Evolutionary conservation across 1,140 invertebrate species (phyloP), one percentile per base, ranked within the genome.

Genomic region (Coptotermes formosanus): DNA sequence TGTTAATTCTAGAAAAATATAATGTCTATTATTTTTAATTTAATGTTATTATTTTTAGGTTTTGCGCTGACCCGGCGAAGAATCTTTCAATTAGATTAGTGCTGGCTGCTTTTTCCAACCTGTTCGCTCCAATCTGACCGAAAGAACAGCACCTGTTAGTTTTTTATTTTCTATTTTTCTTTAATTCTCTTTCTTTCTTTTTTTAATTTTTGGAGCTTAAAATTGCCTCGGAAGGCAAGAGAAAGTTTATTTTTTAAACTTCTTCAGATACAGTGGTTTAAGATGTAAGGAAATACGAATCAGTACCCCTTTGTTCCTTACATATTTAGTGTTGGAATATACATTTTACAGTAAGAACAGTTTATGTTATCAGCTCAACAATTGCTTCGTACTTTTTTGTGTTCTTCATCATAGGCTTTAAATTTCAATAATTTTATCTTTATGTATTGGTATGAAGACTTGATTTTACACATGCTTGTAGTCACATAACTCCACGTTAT

Each of bases 61-160:
- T 75, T n/a, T 30, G n/a, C n/a, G 25, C 25, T 30, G 64, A 75
- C 64, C n/a, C 64, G 25, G 30, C n/a, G 64, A 75, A 75, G n/a
- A n/a, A 75, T 75, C 64, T 30, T 75, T 75, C 64, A 75, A 75
- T 75, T 75, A 75, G 25, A 25, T 64, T 64, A 64, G 59, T 75
- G 25, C n/a, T 11, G 25, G 64, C 64, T 55, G 64, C 25, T 75
- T 55, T n/a, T 75, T 30, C 16, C 4, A 25, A 30, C n/a, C 64
- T 75, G 1, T 75, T 30, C 4, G n/a, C 14, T 75, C 30, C 64
- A 30, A 30, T 75, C 2, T 75, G 64, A 30, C 64, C 25, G n/a
- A 30, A 75, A 6, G 64, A n/a, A 30, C 25, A 2, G 2, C 25
- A n/a, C 64, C 9, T 75, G 2, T 7, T 19, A 7, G 0, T 21